Conservation (phyloP, 1,140 invertebrate genomes). For the Diploscapter pachys region DNA sequence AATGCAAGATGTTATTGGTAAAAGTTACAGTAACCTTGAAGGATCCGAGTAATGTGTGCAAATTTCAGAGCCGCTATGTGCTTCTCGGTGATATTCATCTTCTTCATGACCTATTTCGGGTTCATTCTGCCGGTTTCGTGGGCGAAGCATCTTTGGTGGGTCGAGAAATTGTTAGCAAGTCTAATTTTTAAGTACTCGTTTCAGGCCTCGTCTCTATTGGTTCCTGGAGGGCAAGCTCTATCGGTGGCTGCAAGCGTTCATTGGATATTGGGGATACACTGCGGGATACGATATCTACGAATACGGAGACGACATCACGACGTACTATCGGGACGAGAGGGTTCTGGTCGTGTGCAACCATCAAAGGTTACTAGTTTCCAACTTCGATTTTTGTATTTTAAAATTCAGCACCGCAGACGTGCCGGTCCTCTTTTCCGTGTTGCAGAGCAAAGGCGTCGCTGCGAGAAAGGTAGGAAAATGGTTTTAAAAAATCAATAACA, state of each 20-base stretch:
- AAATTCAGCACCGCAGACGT: slow-evolving; percentile 77
- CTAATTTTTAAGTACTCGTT: slow-evolving; percentile 64
- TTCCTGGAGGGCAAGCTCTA: slow-evolving; percentile 82
- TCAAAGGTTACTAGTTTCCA: slow-evolving; percentile 89
- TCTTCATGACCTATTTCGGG: slow-evolving; percentile 57
- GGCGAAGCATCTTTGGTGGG: slow-evolving; percentile 40
- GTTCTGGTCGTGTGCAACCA: slow-evolving; percentile 84
- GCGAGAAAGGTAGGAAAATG: slow-evolving; percentile 70
- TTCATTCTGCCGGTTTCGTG: slow-evolving; percentile 54
- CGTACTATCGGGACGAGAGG: slow-evolving; percentile 71
- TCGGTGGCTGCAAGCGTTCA: slow-evolving; percentile 83
- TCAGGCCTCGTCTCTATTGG: slow-evolving; percentile 78
- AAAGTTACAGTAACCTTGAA: too few relatives aligned
- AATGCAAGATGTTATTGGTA: too few relatives aligned
- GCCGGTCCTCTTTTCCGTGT: slow-evolving; percentile 81
- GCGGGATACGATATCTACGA: slow-evolving; percentile 84
- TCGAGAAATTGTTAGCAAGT: not conserved
- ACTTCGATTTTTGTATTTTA: slow-evolving; percentile 79
- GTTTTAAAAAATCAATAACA: not conserved
- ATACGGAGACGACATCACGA: slow-evolving; percentile 78
- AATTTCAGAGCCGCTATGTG: slow-evolving; percentile 46
- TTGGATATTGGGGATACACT: slow-evolving; percentile 78
- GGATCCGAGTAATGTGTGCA: too few relatives aligned
- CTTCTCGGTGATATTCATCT: slow-evolving; percentile 48
- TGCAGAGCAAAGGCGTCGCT: slow-evolving; percentile 74